Evolutionary conservation across 2,888 invertebrate species (phyloP).

Genomic region (Strigamia maritima): DNA sequence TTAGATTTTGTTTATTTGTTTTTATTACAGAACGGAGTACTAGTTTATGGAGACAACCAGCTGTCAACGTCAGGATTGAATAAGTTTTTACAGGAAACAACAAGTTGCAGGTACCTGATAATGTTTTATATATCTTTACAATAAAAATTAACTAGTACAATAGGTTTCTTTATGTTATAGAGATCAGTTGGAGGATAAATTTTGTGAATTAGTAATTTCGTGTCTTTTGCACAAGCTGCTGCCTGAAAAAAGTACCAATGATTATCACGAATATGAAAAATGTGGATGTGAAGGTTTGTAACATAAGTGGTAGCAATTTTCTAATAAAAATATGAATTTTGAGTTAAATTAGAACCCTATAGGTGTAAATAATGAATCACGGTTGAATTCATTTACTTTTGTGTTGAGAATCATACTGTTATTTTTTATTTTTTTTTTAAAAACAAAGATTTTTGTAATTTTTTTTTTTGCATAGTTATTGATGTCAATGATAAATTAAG

Average conservation of each 20-base stretch:
- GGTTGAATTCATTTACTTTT: too few species aligned
- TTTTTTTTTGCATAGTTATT: background rate
- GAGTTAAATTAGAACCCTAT: background rate
- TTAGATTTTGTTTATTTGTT: background rate
- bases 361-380: background rate
- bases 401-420: too few species aligned
- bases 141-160: background rate
- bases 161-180: too few species aligned
- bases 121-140: background rate
- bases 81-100: background rate
- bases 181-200: background rate
- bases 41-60: background rate
- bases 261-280: background rate
- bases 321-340: background rate
- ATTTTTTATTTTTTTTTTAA: background rate
- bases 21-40: background rate
- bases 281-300: background rate
- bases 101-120: background rate
- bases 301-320: background rate
- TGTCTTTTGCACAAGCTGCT: background rate
- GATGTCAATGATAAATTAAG: background rate
- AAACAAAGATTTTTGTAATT: background rate
- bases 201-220: background rate
- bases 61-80: background rate
- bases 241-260: background rate